Base-by-base conservation (phyloP, 1,140 invertebrate species). In the Metopolophium dirhodum region DNA sequence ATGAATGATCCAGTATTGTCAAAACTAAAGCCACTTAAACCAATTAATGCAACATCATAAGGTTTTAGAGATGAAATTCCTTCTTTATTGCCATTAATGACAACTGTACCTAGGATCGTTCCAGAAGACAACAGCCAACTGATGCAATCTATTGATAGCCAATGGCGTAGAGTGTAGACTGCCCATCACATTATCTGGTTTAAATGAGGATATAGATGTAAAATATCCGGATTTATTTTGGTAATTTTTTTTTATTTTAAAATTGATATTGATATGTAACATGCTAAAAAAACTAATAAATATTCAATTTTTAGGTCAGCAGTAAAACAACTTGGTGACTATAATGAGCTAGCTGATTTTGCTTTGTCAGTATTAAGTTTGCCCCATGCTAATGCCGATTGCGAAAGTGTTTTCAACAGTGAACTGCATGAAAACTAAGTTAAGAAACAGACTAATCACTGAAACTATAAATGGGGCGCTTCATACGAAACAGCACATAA, bases 281-380 rank as follows among this genome's bases (percentile, higher is more conserved):
- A 30, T 86, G 6, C 26, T 86, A 86, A 86, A 41, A 83, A 83
- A 22, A 86, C 41, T 11, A 86, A 86, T 47, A 47, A 47, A 87
- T 87, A 51, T 9, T 23, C 6, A 18, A 57, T 57, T 54, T 89
- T 54, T 89, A 89, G 87, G n/a, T 89, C 87, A n/a, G 49, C 11
- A 54, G 51, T 89, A 7, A 89, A 89, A 54, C 18, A 35, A 0
- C 18, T 89, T 54, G 49, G 87, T 54, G 87, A 54, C 20, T 89
- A 35, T 89, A 23, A 23, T 9, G n/a, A 89, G 49, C 11, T 89
- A 37, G 87, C 87, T 35, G 83, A 86, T 47, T 86, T 94, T 89
- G 94, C 94, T 20, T 45, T 94, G 0, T 88, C 94, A 77, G 77
- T 93, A 49, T 93, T 94, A 92, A 90, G 91, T 57, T 90, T 94